Conservation (phyloP, 2,797 vertebrate species). For the Takifugu ocellatus region DNA sequence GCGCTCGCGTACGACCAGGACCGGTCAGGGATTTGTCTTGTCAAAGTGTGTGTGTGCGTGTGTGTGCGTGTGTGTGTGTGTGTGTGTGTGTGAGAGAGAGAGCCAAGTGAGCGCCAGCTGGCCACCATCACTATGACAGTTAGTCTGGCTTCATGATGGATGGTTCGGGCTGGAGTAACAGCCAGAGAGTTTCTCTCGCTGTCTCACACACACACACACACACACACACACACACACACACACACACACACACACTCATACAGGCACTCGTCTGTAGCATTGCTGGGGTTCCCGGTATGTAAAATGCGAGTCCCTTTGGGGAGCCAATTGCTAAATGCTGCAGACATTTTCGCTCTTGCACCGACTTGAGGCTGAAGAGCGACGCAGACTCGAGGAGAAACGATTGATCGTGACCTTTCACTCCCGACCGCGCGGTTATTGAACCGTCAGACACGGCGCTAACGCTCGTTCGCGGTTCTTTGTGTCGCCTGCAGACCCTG, state of each 20-base stretch:
- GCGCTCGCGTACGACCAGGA: constrained; percentile 41
- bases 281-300: constrained; percentile 31
- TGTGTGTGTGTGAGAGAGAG: constrained; percentile 33
- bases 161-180: constrained; percentile 49
- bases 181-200: constrained; percentile 24
- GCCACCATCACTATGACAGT: constrained; percentile 65
- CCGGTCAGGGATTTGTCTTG: constrained; percentile 64
- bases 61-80: constrained; percentile 26
- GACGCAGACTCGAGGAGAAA: constrained; percentile 1
- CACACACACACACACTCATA: constrained; percentile 5
- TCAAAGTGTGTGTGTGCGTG: constrained; percentile 36
- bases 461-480: constrained; percentile 45
- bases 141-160: constrained; percentile 69
- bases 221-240: constrained; percentile 7
- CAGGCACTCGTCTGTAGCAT: constrained; percentile 7
- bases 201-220: background rate
- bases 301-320: constrained; percentile 46
- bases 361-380: constrained; percentile 13
- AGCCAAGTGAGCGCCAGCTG: constrained; percentile 60
- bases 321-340: constrained; percentile 25
- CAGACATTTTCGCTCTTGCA: background rate
- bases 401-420: constrained; percentile 27
- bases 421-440: constrained; percentile 27
- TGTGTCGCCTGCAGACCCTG: constrained; percentile 40
- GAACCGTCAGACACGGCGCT: constrained; percentile 35